Evolutionary conservation across 2,888 invertebrate species (phyloP).

Genomic region (Polydrusus pterygomalis): DNA sequence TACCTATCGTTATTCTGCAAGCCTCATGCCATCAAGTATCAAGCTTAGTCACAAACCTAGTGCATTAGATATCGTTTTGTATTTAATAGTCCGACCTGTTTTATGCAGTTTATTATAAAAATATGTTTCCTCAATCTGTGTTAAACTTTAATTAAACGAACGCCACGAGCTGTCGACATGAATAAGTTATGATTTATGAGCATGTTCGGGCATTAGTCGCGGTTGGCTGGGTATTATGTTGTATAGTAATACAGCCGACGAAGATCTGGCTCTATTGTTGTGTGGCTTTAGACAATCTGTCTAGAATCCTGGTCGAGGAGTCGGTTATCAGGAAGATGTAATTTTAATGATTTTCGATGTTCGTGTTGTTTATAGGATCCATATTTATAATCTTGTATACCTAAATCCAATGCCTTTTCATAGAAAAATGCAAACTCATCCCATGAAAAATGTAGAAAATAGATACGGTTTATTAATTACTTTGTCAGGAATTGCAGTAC

Average conservation of each 20-base stretch:
- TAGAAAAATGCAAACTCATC: too few species aligned
- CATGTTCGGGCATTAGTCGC: conserved; percentile 41
- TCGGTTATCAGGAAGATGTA: not conserved
- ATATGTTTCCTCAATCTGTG: conserved; percentile 32
- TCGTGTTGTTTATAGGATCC: not conserved
- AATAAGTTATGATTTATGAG: conserved; percentile 45
- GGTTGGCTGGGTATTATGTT: conserved; percentile 24
- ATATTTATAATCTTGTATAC: not conserved
- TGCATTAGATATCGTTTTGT: not conserved
- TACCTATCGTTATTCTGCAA: too few species aligned
- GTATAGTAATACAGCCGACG: conserved; percentile 22
- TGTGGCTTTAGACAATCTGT: conserved; percentile 27
- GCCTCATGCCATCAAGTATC: too few species aligned
- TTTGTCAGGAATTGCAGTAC: too few species aligned
- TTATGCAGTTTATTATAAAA: conserved; percentile 17
- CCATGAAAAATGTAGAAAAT: too few species aligned
- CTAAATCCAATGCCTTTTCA: too few species aligned
- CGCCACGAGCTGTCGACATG: conserved; percentile 41
- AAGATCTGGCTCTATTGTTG: conserved; percentile 26
- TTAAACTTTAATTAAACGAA: conserved; percentile 44
- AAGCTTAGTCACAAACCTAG: too few species aligned
- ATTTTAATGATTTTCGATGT: conserved; percentile 16
- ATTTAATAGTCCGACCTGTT: not conserved
- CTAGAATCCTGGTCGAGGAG: conserved; percentile 9
- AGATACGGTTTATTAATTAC: too few species aligned